Evolutionary conservation across 2,888 invertebrate genomes (phyloP).

Genomic region (Luperina testacea): DNA sequence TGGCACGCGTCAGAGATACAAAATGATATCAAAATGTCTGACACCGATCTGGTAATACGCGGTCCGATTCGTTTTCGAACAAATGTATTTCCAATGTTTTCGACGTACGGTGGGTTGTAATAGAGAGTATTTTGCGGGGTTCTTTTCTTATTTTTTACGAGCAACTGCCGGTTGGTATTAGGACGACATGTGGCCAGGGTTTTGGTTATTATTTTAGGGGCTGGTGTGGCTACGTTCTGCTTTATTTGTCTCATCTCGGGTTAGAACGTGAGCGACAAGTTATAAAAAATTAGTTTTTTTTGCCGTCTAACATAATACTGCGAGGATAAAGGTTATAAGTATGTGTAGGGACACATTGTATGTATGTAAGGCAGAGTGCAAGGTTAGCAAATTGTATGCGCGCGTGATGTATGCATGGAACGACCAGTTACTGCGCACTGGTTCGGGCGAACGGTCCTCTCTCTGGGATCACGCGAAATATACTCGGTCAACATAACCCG

Average conservation of each 20-base stretch:
- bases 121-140: constrained; percentile 86
- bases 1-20: constrained; percentile 57
- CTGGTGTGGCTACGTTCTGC: constrained; percentile 74
- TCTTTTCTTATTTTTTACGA: constrained; percentile 88
- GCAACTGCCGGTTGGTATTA: constrained; percentile 82
- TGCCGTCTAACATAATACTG: constrained; percentile 63
- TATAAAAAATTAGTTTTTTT: constrained; percentile 49
- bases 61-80: constrained; percentile 73
- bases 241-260: constrained; percentile 74
- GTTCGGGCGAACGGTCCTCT: too few species aligned
- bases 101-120: constrained; percentile 80
- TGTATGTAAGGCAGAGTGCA: too few species aligned
- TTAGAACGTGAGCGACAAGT: constrained; percentile 62
- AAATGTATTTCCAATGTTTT: constrained; percentile 86
- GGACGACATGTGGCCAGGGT: constrained; percentile 84
- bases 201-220: constrained; percentile 84
- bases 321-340: too few species aligned
- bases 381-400: too few species aligned
- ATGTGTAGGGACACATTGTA: too few species aligned
- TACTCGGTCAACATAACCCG: too few species aligned
- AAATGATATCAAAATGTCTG: constrained; percentile 63
- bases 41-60: constrained; percentile 56
- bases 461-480: too few species aligned
- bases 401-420: too few species aligned
- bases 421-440: too few species aligned